These are phyloP conservation scores for Styela plicata DNA, from an alignment of 23 tunicate species.

Conservation along the genomic window DNA sequence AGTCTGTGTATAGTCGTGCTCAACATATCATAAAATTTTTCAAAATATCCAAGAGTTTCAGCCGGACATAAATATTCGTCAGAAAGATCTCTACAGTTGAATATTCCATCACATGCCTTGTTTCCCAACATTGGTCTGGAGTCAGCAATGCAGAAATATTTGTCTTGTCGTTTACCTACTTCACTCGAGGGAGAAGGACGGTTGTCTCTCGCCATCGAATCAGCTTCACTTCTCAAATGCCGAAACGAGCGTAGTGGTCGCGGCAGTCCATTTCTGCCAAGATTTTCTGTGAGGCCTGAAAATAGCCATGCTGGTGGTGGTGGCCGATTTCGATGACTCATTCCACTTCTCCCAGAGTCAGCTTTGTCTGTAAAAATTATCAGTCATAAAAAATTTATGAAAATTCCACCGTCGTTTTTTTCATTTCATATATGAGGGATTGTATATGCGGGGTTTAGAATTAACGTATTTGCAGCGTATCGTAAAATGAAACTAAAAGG, in stretches of 20 bases:
- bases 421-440: too few species aligned
- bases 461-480: too few species aligned
- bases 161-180: not conserved
- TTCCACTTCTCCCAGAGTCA: not conserved
- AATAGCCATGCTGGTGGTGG: not conserved
- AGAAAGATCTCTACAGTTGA: slow-evolving; percentile 55
- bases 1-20: not conserved
- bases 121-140: not conserved
- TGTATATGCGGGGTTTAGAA: too few species aligned
- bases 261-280: not conserved
- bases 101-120: slow-evolving; percentile 50
- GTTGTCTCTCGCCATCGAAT: not conserved
- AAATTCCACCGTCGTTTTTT: too few species aligned
- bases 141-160: not conserved
- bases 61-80: slow-evolving; percentile 62
- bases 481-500: too few species aligned
- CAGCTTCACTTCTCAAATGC: not conserved
- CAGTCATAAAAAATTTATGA: too few species aligned
- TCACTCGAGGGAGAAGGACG: not conserved
- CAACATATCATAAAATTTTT: slow-evolving; percentile 20
- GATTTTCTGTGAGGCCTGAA: not conserved
- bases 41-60: slow-evolving; percentile 11
- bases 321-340: not conserved
- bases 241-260: not conserved
- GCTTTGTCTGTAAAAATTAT: not conserved